Evolutionary conservation across 1,140 invertebrate species (phyloP).

Genomic region (Bombus pyrosoma): DNA sequence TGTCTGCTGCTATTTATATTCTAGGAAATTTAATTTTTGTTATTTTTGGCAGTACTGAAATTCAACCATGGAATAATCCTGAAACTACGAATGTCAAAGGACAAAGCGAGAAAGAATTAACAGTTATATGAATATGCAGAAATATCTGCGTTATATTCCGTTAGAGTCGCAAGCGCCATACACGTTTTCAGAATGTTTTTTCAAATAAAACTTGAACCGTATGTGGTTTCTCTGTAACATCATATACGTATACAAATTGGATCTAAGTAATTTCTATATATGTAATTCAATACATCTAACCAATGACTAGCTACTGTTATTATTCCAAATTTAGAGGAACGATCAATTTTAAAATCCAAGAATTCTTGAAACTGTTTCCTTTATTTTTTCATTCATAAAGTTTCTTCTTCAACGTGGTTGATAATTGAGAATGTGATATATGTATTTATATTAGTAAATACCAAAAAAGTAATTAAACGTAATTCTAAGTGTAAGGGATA

Average conservation of each 20-base stretch:
- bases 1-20: conserved; percentile 82
- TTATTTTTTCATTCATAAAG: neutral
- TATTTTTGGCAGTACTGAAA: conserved; percentile 78
- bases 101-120: neutral
- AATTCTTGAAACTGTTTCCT: neutral
- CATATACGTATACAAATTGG: neutral
- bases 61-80: conserved; percentile 80
- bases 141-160: neutral
- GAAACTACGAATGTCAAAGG: neutral
- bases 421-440: too few relatives aligned
- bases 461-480: too few relatives aligned
- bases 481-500: too few relatives aligned
- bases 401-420: too few relatives aligned
- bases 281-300: neutral
- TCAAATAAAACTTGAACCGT: neutral
- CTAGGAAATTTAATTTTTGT: conserved; percentile 83
- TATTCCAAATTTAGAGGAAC: neutral
- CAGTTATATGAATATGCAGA: neutral
- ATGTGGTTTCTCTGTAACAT: neutral
- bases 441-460: too few relatives aligned
- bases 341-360: neutral
- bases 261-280: neutral
- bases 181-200: neutral
- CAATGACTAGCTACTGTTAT: neutral
- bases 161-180: neutral